A percentile compares a stretch with the other conserved stretches of the same genome.
Evolutionary conservation across 2,888 invertebrate genomes (phyloP).

Genomic region (Metopia argyrocephala): DNA sequence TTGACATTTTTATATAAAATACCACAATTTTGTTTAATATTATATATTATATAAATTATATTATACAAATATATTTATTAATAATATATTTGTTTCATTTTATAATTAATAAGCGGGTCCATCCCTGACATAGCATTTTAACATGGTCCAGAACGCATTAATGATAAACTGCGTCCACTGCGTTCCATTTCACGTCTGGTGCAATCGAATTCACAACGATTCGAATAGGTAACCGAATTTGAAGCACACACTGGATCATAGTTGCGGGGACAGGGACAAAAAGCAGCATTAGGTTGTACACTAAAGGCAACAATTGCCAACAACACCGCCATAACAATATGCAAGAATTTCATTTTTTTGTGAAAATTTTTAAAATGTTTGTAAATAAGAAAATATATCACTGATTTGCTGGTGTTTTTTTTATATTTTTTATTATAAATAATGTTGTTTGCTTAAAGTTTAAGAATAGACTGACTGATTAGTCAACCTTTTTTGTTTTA

Average conservation of each 20-base stretch:
- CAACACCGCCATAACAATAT: conserved; percentile 56
- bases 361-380: not conserved
- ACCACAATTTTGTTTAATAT: too few species aligned
- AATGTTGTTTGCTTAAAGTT: conserved; percentile 64
- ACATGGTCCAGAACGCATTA: conserved; percentile 70
- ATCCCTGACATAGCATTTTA: conserved; percentile 45
- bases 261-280: conserved; percentile 73
- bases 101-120: too few species aligned
- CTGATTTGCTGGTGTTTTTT: not conserved
- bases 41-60: too few species aligned
- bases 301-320: conserved; percentile 62
- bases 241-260: conserved; percentile 73
- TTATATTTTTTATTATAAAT: too few species aligned
- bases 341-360: conserved; percentile 68
- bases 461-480: conserved; percentile 43
- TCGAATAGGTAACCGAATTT: conserved; percentile 70
- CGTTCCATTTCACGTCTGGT: conserved; percentile 65
- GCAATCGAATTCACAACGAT: conserved; percentile 72
- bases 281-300: conserved; percentile 38
- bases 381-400: not conserved
- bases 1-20: too few species aligned
- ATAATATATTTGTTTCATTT: too few species aligned
- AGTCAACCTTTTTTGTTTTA: conserved; percentile 20
- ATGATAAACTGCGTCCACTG: conserved; percentile 69
- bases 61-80: too few species aligned